These are phyloP conservation scores for Chrysaora quinquecirrha DNA, from an alignment of 30 jellyfish, hydroid and myxozoan species.

Conservation along the genomic window DNA sequence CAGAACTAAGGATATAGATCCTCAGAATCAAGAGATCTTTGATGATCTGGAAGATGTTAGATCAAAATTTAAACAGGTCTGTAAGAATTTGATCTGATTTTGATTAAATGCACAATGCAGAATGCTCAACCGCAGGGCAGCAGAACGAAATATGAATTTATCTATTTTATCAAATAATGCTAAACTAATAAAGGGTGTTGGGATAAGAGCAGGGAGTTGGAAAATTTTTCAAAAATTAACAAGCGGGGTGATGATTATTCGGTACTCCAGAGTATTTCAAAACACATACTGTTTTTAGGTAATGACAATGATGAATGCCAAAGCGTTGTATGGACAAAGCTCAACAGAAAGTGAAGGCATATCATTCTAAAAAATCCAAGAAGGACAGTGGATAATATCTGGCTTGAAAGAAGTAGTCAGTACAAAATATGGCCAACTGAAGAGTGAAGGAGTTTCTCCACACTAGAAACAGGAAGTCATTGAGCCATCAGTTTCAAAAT, in stretches of 20 bases:
- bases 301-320: neutral
- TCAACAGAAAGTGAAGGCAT: neutral
- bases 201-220: no score
- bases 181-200: no score
- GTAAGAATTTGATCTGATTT: neutral
- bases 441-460: neutral
- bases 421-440: no score
- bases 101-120: neutral
- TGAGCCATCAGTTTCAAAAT: no score
- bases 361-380: neutral
- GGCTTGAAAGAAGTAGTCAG: no score
- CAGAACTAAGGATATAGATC: neutral
- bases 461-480: no score
- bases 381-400: no score
- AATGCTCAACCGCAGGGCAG: no score
- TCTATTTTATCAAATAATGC: no score
- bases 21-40: slow-evolving; percentile 63
- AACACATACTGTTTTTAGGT: neutral
- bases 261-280: no score
- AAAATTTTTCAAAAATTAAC: neutral
- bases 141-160: no score
- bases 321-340: slow-evolving; percentile 1
- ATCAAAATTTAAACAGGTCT: slow-evolving; percentile 65
- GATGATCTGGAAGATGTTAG: slow-evolving; percentile 52
- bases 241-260: no score